Evolutionary conservation across 2,888 invertebrate genomes (phyloP).

Genomic region (Mechanitis mazaeus): DNA sequence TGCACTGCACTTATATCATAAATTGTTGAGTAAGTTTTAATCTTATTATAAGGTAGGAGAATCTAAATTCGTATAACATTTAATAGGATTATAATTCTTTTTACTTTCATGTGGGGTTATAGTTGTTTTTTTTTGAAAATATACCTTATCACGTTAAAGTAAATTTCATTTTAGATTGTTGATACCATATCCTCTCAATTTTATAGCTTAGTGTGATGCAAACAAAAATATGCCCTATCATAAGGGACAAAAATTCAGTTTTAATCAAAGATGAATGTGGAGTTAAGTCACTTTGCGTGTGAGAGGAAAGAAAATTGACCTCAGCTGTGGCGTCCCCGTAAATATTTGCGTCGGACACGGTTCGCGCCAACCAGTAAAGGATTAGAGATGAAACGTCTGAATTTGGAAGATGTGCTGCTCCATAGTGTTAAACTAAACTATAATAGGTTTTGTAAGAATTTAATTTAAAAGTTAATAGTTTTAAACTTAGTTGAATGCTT

Average conservation of each 20-base stretch:
- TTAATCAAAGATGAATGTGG: constrained; percentile 12
- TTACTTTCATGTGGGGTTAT: constrained; percentile 20
- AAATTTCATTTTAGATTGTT: constrained; percentile 48
- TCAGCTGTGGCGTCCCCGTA: constrained; percentile 67
- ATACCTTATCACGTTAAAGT: constrained; percentile 43
- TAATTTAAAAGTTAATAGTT: no score
- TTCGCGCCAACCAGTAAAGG: constrained; percentile 59
- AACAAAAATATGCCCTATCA: constrained; percentile 32
- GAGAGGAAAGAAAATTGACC: constrained; percentile 61
- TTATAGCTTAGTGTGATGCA: constrained; percentile 37
- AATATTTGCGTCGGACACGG: constrained; percentile 67
- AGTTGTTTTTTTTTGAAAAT: constrained; percentile 41
- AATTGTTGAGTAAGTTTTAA: constrained; percentile 28
- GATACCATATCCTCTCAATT: constrained; percentile 40
- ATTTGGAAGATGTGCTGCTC: constrained; percentile 39
- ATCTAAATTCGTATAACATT: constrained; percentile 17
- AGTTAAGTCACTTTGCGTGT: constrained; percentile 40
- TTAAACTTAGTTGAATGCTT: no score
- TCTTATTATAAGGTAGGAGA: constrained; percentile 25
- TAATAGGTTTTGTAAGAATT: not conserved
- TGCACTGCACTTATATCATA: constrained; percentile 62
- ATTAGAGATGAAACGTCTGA: constrained; percentile 56
- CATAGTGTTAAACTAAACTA: constrained; percentile 13
- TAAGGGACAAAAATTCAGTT: constrained; percentile 25
- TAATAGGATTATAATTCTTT: constrained; percentile 32